A percentile compares a stretch with the other conserved stretches of the same genome.
phyloP scores from a whole-genome alignment of 2,113 vertebrate species.

The Triplophysa dalaica region DNA sequence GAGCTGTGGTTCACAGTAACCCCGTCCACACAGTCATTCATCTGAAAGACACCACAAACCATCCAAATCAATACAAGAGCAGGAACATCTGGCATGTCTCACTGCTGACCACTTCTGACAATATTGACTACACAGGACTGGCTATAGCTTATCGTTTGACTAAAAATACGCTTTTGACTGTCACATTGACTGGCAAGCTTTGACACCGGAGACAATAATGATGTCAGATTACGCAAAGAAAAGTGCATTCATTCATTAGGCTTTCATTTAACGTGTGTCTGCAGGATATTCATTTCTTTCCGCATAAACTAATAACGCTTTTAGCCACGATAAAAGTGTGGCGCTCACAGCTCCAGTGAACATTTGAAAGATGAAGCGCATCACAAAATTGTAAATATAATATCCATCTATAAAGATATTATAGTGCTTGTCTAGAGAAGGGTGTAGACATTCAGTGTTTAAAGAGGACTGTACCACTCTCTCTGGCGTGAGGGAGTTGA shows the following conservation, averaged over 20 bases:
- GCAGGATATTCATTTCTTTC: neutral
- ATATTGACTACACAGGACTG: neutral
- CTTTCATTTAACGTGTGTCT: neutral
- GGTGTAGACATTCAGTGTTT: neutral
- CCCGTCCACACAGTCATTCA: constrained; percentile 93
- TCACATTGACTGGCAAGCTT: neutral
- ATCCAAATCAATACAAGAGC: neutral
- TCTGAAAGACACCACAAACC: constrained; percentile 66
- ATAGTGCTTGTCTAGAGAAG: neutral
- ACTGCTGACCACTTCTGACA: neutral
- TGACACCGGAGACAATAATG: neutral
- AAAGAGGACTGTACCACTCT: constrained; percentile 83
- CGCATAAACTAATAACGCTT: too few species aligned
- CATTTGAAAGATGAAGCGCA: too few species aligned
- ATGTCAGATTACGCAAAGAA: neutral
- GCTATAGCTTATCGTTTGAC: neutral
- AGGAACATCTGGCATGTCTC: neutral
- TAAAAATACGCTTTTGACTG: neutral
- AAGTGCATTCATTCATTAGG: neutral
- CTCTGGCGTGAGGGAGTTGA: constrained; percentile 96
- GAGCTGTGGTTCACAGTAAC: constrained; percentile 91
- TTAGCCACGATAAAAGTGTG: too few species aligned
- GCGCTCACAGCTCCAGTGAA: too few species aligned
- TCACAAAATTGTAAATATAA: too few species aligned
- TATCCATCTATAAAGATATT: too few species aligned